Conservation (phyloP, 2,797 vertebrate species). For the Myotis daubentonii region DNA sequence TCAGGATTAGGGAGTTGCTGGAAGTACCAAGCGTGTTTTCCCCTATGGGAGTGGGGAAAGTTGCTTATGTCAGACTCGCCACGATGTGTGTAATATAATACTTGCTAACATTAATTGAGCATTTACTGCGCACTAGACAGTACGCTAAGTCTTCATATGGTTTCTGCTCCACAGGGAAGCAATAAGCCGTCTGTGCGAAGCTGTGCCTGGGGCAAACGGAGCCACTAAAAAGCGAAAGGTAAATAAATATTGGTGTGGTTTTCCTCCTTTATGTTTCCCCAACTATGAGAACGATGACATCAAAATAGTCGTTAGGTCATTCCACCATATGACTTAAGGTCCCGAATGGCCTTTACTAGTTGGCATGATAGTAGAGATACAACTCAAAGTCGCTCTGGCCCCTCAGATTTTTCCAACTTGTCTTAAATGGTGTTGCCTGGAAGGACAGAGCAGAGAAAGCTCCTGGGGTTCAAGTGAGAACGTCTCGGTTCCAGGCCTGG, state of each 20-base stretch:
- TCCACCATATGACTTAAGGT: not conserved
- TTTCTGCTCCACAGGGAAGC: slow-evolving; percentile 91
- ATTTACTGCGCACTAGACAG: not conserved
- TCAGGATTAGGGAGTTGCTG: not conserved
- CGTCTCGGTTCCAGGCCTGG: not conserved
- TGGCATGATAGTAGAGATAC: not conserved
- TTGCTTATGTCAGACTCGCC: not conserved
- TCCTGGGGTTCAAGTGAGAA: not conserved
- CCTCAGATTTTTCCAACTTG: not conserved
- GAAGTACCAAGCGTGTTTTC: not conserved
- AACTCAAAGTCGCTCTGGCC: not conserved
- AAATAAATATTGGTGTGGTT: slow-evolving; percentile 84
- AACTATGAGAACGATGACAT: slow-evolving; percentile 53
- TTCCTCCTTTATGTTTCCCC: slow-evolving; percentile 47
- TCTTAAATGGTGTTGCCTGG: not conserved
- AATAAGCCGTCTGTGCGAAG: slow-evolving; percentile 94
- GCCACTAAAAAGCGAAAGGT: slow-evolving; percentile 91
- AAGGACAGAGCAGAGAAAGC: not conserved
- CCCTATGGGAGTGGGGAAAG: not conserved
- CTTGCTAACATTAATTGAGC: not conserved
- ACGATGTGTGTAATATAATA: not conserved
- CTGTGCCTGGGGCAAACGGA: slow-evolving; percentile 87
- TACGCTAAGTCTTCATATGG: slow-evolving; percentile 70
- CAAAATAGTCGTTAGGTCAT: slow-evolving; percentile 14
- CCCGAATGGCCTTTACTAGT: not conserved